Base-by-base conservation (phyloP, 2,888 invertebrate species). In the Drosophila silvestris region DNA sequence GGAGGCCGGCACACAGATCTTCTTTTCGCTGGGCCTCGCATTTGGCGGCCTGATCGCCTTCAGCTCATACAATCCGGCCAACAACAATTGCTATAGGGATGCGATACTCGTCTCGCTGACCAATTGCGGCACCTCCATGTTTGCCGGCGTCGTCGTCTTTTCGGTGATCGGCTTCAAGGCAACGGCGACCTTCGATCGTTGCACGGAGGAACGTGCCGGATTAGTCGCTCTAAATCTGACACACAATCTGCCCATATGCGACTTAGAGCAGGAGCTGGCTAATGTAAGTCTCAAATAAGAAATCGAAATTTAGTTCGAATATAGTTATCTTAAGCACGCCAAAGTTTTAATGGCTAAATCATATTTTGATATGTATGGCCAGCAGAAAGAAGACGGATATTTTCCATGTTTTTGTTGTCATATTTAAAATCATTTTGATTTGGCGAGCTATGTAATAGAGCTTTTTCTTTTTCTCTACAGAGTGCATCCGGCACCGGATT, bases 41-140 rank as follows among this genome's bases (percentile, higher is more conserved):
- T 99, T 99, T 88, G 99, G 99, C 16, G 99, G 99, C 12, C 94
- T 99, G 44, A 99, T 99, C 74, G 99, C 99, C 0, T 99, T 99
- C 64, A 93, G 93, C 73, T 99, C 99, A 0, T 99, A 99, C 94
- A 99, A 99, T 94, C 98, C 98, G 0, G 97, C 98, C 3, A 98
- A 98, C 92, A 99, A 99, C 93, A 98, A 99, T 93, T 98, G 98
- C 93, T 98, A 97, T 91, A 95, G 98, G 78, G 99, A 99, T 93
- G 98, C 98, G 10, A 95, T 98, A 63, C 96, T 97, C 94, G 98
- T 99, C 41, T 98, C 98, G 30, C 94, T 98, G 86, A 98, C 98
- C 16, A 99, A 99, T 93, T 98, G 98, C 91, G 96, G 97, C 84
- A 99, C 99, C 1, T 98, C 98, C 2, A 97, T 99, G 96, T 99